Percentiles rank a stretch among this genome's conserved stretches.
Conservation (phyloP, 64 coral and sea anemone genomes). For the Orbicella faveolata region DNA sequence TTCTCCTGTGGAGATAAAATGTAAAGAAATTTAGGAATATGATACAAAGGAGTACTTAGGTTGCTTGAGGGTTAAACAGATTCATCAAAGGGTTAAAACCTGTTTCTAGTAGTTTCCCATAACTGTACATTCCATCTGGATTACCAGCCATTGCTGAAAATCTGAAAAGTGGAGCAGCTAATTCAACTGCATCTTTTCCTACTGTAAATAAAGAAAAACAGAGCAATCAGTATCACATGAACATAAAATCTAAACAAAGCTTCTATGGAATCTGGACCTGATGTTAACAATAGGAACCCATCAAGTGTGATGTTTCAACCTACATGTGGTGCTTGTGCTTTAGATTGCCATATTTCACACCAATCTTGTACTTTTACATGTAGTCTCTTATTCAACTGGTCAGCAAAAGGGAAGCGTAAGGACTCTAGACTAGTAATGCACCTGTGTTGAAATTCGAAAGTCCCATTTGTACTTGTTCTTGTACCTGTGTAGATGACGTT, state of each 20-base stretch:
- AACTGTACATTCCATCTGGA: slow-evolving; percentile 93
- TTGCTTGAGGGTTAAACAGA: neutral
- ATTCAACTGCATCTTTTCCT: slow-evolving; percentile 80
- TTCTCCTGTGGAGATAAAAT: slow-evolving; percentile 15
- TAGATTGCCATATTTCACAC: no score
- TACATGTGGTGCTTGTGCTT: no score
- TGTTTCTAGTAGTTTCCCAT: slow-evolving; percentile 86
- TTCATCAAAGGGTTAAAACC: neutral
- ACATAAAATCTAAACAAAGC: neutral
- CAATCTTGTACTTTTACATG: no score
- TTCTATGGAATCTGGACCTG: neutral
- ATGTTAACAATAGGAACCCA: no score
- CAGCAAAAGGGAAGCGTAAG: no score
- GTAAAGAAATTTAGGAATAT: neutral
- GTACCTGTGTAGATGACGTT: no score
- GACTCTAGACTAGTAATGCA: no score
- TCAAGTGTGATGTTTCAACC: no score
- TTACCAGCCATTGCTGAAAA: slow-evolving; percentile 78
- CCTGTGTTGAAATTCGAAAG: no score
- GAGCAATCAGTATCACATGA: neutral
- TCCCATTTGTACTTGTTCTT: no score
- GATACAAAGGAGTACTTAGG: neutral
- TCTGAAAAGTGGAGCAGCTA: slow-evolving; percentile 83
- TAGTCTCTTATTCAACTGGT: no score
- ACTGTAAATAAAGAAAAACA: slow-evolving; percentile 24